Conservation (phyloP, 2,797 vertebrate genomes). For the Nothura maculosa region DNA sequence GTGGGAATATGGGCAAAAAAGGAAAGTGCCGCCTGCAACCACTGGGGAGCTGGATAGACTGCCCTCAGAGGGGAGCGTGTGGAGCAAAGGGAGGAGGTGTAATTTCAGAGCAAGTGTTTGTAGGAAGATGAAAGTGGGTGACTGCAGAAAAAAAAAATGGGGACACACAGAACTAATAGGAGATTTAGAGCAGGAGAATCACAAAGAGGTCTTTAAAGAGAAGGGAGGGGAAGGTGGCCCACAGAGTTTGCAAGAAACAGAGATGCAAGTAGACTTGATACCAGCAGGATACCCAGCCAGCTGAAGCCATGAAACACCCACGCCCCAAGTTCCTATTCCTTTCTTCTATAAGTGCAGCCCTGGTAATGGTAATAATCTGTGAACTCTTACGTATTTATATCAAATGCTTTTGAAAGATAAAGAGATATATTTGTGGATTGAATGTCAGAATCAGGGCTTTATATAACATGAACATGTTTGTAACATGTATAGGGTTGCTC, state of each 20-base stretch:
- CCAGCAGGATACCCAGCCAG: neutral
- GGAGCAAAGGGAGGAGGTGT: neutral
- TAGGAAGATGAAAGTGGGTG: neutral
- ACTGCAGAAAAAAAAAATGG: neutral
- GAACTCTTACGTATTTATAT: neutral
- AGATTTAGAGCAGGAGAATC: neutral
- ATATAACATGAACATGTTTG: neutral
- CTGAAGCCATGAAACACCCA: neutral
- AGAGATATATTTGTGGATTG: neutral
- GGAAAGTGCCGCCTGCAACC: neutral
- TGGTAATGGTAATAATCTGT: neutral
- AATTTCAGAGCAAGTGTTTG: neutral
- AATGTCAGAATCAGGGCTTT: neutral
- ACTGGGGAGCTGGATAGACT: neutral
- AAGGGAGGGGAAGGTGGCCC: neutral
- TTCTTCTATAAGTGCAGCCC: neutral
- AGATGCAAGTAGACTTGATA: neutral
- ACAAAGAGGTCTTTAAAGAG: neutral
- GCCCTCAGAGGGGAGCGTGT: fast-evolving
- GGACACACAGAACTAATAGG: neutral
- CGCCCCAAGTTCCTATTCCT: neutral
- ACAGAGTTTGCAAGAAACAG: neutral
- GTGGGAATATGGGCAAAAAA: neutral
- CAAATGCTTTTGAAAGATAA: neutral
- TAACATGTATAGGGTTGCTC: neutral